Base-by-base conservation (phyloP, 2,888 invertebrate species). In the Tromatobia lineatoria region DNA sequence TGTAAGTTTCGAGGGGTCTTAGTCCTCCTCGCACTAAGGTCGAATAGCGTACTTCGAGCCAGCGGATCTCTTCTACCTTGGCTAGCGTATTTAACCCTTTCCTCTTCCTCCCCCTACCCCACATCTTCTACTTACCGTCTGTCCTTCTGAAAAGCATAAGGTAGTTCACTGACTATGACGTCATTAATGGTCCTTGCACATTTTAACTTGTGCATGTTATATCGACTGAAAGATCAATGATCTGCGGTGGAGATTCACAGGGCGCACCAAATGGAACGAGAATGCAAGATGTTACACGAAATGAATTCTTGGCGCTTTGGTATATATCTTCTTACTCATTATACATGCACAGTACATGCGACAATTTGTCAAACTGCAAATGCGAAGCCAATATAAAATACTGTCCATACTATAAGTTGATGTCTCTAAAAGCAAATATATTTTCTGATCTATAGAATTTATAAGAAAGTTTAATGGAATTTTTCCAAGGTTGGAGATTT, bases 1-100 rank as follows among this genome's bases (percentile, higher is more conserved):
- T 87, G 87, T 87, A 85, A 87, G 83, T 88, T 87, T 85, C 83
- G 71, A 82, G 79, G 78, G 85, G 77, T 88, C 77, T 87, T 88
- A 80, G 76, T 80, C 73, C 81, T 81, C 74, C 70, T 57, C 50
- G 79, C 77, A 67, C 74, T 50, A 78, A 84, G 78, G 74, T 79
- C 84, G 86, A 82, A 79, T 74, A 25, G 47, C 75, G 76, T 84
- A 75, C 54, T 77, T 70, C 47, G 64, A 52, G 42, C 71, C 73
- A 20, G 59, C 15, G 66, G 70, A 82, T 67, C 61, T 38, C 69
- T 61, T 57, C 52, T 20, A n/a, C 59, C 76, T 70, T 54, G n/a
- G 50, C 66, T 11, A 59, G 45, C 70, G 38, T 75, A 64, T 75
- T 75, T 45, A 79, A 83, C 64, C 79, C 83, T 76, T 83, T 70